Percentiles rank a stretch among this genome's conserved stretches.
Evolutionary conservation across 2,888 invertebrate genomes (phyloP).

Genomic region (Leptodirus hochenwartii): DNA sequence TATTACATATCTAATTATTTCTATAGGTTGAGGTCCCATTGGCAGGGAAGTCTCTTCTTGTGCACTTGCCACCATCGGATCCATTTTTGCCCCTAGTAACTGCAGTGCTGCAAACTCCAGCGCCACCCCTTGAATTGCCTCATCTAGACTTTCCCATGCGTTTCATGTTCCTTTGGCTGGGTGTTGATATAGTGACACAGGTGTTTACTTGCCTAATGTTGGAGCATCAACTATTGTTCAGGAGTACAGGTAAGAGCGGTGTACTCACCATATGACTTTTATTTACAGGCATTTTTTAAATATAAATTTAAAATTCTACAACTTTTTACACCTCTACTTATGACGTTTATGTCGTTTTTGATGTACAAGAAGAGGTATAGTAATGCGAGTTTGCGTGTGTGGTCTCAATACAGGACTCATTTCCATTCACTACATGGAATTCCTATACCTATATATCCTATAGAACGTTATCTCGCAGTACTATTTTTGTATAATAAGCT

Average conservation of each 20-base stretch:
- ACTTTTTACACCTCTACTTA: too few species aligned
- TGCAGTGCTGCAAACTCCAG: conserved; percentile 59
- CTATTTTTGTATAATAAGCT: too few species aligned
- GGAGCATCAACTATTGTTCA: conserved; percentile 90
- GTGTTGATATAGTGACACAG: conserved; percentile 82
- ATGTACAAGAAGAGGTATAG: too few species aligned
- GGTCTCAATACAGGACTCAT: too few species aligned
- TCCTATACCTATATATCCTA: too few species aligned
- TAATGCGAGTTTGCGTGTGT: too few species aligned
- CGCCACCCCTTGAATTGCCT: conserved; percentile 69
- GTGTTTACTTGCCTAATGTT: conserved; percentile 87
- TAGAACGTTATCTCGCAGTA: too few species aligned
- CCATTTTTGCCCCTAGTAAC: conserved; percentile 46
- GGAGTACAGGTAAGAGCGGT: conserved; percentile 65
- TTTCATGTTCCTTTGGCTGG: conserved; percentile 72
- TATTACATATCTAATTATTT: conserved; percentile 5
- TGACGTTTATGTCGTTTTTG: too few species aligned
- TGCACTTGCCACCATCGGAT: conserved; percentile 53
- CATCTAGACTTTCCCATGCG: conserved; percentile 85
- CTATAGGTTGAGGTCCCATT: conserved; percentile 40
- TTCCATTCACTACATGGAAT: too few species aligned
- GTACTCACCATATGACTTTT: conserved; percentile 4
- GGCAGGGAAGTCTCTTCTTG: conserved; percentile 69
- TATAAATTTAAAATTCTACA: too few species aligned
- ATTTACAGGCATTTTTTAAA: conserved; percentile 4